Base-by-base conservation (phyloP, 1,140 invertebrate species). In the Sesamia nonagrioides region DNA sequence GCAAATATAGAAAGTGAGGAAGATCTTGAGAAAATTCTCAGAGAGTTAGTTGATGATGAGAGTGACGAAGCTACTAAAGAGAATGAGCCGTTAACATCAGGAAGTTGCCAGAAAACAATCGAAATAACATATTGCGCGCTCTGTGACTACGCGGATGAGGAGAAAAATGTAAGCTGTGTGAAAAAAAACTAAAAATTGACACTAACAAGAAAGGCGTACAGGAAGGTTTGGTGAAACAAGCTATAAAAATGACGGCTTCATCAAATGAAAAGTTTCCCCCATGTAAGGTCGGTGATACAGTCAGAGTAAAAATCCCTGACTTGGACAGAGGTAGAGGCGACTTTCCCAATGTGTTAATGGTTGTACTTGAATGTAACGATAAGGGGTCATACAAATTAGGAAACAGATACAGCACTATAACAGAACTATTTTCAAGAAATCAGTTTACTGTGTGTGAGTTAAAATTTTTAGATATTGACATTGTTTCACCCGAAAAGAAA, bases 311-410 rank as follows among this genome's bases (percentile, higher is more conserved):
- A 17, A 42, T 66, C 2, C 61, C 61, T 13, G 61, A 66, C 9
- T 35, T 66, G 9, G 61, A 66, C 17, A 13, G 37, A 66, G 61
- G 61, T 11, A 17, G 61, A 37, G 61, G 35, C n/a, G 61, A 37
- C 21, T 42, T 42, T 42, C 17, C 17, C 7, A 66, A 42, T 17
- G n/a, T 66, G 7, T 42, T 66, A 66, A 9, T 42, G 33, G n/a
- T 17, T n/a, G 61, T 66, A 8, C 8, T 42, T 9, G 61, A 42
- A n/a, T 27, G 9, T n/a, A 66, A 66, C 21, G 33, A 37, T 5
- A 11, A 37, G 6, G 61, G 61, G n/a, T 21, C 42, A 27, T 66
- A 66, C 21, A 37, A 66, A 66, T 66, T 66, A 17, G 61, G 37
- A 8, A 66, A 37, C 61, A 17, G 42, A 66, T 6, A 66, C 33